phyloP scores from a whole-genome alignment of 2,888 invertebrate genomes.

The Cephus pygmeus region DNA sequence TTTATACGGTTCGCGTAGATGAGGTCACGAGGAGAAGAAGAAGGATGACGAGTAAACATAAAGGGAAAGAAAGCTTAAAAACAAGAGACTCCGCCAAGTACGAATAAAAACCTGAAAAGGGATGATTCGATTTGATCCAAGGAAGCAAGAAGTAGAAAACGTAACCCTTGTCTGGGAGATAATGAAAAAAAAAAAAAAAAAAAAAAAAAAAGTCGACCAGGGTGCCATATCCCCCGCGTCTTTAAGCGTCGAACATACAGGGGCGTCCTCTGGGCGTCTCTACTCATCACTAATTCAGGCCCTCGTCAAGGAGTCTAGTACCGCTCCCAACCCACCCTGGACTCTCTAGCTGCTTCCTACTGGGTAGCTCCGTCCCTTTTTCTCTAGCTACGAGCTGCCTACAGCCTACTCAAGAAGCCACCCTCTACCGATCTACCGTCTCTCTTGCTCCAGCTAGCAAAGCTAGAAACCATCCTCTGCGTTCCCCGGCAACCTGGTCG shows the following conservation, averaged over 20 bases:
- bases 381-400: constrained; percentile 23
- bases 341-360: constrained; percentile 24
- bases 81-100: background rate
- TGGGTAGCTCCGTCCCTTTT: constrained; percentile 30
- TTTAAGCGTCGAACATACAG: constrained; percentile 9
- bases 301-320: constrained; percentile 50
- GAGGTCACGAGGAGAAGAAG: background rate
- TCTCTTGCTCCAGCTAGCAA: background rate
- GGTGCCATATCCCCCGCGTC: background rate
- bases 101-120: background rate
- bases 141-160: background rate
- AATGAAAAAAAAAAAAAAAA: background rate
- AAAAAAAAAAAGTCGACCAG: background rate
- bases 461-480: background rate
- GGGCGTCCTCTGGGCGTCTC: constrained; percentile 13
- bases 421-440: constrained; percentile 5
- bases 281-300: constrained; percentile 54
- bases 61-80: background rate
- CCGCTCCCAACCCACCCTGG: constrained; percentile 17
- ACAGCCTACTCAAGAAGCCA: constrained; percentile 14
- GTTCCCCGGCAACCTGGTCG: background rate
- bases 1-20: background rate
- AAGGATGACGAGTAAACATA: background rate
- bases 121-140: background rate
- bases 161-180: background rate